Percentiles rank a stretch among this genome's conserved stretches.
phyloP scores from a whole-genome alignment of 1,140 invertebrate species.

The Drosophila baimaii region DNA sequence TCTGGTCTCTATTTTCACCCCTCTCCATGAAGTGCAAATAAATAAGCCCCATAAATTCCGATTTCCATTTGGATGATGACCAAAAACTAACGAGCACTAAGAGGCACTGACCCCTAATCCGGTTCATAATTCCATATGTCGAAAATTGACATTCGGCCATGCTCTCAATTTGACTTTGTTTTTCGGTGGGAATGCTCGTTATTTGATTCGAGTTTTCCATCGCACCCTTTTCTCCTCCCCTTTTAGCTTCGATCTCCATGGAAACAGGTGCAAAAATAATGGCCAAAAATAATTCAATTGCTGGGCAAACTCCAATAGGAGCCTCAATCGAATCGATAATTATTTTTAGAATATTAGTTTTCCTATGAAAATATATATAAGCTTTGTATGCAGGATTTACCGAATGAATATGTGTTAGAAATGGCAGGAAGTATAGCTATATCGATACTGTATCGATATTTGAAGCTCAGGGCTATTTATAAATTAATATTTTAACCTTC shows the following conservation, averaged over 20 bases:
- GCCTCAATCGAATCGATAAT: no score
- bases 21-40: slow-evolving; percentile 43
- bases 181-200: neutral
- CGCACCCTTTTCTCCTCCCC: neutral
- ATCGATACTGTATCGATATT: no score
- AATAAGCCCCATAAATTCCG: slow-evolving; percentile 57
- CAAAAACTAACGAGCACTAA: slow-evolving; percentile 10
- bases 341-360: no score
- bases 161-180: slow-evolving; percentile 41
- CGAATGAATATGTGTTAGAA: no score
- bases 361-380: no score
- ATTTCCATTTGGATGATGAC: slow-evolving; percentile 51
- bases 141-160: slow-evolving; percentile 37
- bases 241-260: neutral
- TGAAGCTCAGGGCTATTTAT: no score
- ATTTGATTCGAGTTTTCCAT: neutral
- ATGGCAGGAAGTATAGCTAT: no score
- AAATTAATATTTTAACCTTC: no score
- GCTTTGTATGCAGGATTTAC: no score
- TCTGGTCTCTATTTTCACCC: slow-evolving; percentile 9
- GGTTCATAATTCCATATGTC: slow-evolving; percentile 42
- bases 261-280: neutral
- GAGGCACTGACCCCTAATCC: slow-evolving; percentile 52
- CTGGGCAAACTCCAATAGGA: no score
- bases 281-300: neutral